phyloP scores from a whole-genome alignment of 30 jellyfish, hydroid and myxozoan genomes.

The Rhopilema esculentum region DNA sequence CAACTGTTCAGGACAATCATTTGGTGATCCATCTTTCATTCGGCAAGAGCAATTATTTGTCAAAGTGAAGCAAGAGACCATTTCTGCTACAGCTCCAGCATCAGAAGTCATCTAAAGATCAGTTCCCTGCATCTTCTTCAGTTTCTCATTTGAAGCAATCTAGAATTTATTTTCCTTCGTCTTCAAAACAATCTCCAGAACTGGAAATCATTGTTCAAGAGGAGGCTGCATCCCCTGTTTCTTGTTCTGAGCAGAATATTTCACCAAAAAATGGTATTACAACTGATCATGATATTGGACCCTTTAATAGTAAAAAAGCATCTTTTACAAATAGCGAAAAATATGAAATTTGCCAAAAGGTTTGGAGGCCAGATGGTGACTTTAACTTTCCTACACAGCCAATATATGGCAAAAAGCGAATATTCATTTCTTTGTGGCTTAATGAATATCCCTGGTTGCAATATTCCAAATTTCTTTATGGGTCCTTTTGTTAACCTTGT shows the following conservation, averaged over 20 bases:
- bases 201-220: background rate
- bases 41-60: background rate
- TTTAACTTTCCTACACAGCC: slow-evolving; percentile 15
- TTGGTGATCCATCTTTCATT: background rate
- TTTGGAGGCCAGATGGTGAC: slow-evolving; percentile 38
- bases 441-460: background rate
- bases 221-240: background rate
- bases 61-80: background rate
- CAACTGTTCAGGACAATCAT: background rate
- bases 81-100: background rate
- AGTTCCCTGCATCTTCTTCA: background rate
- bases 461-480: background rate
- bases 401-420: background rate
- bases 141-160: background rate
- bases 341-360: background rate
- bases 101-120: background rate
- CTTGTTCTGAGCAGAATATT: background rate
- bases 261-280: background rate
- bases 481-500: slow-evolving; percentile 25
- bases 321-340: background rate
- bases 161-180: background rate
- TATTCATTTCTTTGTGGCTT: background rate
- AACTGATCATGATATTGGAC: background rate
- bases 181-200: background rate
- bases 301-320: background rate